Percentiles rank a stretch among this genome's conserved stretches.
phyloP scores from a whole-genome alignment of 2,113 vertebrate species.

The Crocuta crocuta region DNA sequence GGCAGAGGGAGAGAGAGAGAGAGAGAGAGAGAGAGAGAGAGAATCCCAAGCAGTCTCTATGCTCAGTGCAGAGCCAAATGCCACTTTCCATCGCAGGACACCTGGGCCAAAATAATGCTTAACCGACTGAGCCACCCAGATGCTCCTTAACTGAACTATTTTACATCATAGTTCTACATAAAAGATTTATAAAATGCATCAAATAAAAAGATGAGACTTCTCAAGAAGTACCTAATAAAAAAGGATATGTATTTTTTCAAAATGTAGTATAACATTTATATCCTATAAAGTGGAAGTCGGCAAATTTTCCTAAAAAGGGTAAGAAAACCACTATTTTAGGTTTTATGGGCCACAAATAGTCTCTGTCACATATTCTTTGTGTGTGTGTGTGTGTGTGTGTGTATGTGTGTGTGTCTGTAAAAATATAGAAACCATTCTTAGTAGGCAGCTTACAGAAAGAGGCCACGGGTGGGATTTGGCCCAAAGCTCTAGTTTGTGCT shows the following conservation, averaged over 20 bases:
- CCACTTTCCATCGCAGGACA: too few species aligned
- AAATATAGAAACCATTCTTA: neutral
- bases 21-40: too few species aligned
- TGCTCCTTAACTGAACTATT: neutral
- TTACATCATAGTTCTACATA: neutral
- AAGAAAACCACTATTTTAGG: slow-evolving; percentile 18
- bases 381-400: neutral
- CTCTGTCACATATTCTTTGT: neutral
- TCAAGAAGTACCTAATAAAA: neutral
- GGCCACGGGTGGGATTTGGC: neutral
- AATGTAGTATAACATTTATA: neutral
- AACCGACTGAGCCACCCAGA: too few species aligned
- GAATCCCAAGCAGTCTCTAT: too few species aligned
- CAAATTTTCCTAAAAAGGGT: neutral
- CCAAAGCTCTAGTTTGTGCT: neutral
- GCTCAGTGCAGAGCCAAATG: too few species aligned
- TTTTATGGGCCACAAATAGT: neutral
- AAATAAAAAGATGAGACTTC: neutral
- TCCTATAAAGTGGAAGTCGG: neutral
- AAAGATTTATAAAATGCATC: neutral
- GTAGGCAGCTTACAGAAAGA: neutral
- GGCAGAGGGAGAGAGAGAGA: too few species aligned
- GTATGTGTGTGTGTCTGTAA: neutral
- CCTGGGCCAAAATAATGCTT: too few species aligned
- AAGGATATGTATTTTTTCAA: neutral